Evolutionary conservation across 2,113 vertebrate species (phyloP).

Genomic region (Globicephala melas): DNA sequence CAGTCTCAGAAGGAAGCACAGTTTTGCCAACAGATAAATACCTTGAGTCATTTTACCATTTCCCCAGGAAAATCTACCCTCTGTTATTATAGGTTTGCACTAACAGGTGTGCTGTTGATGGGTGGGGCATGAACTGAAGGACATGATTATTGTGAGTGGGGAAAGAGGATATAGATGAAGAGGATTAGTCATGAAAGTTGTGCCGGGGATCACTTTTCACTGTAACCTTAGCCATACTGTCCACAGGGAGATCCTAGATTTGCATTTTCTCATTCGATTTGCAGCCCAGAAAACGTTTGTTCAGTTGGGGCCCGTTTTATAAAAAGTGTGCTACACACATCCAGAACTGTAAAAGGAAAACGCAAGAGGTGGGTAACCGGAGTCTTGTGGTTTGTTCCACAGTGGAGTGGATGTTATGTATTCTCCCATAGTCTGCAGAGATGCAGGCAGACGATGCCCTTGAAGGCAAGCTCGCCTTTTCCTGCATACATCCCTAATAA

Average conservation of each 20-base stretch:
- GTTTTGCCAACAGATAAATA: conserved; percentile 56
- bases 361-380: background rate
- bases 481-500: background rate
- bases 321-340: background rate
- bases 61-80: conserved; percentile 21
- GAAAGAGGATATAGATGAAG: background rate
- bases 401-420: fast-evolving
- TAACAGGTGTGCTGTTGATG: conserved; percentile 34
- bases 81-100: conserved; percentile 39
- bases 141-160: background rate
- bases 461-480: background rate
- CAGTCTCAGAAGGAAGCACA: background rate
- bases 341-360: background rate
- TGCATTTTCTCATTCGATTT: background rate
- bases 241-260: conserved; percentile 16
- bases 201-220: conserved; percentile 18
- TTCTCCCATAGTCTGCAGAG: background rate
- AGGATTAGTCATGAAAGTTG: conserved; percentile 42
- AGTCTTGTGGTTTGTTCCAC: background rate
- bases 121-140: background rate
- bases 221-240: conserved; percentile 19
- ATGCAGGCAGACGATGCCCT: background rate
- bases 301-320: background rate
- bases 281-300: background rate
- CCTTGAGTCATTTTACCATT: conserved; percentile 17